A percentile compares a stretch with the other conserved stretches of the same genome.
Conservation (phyloP, 2,797 vertebrate genomes). For the Melanotaenia trifasciata region DNA sequence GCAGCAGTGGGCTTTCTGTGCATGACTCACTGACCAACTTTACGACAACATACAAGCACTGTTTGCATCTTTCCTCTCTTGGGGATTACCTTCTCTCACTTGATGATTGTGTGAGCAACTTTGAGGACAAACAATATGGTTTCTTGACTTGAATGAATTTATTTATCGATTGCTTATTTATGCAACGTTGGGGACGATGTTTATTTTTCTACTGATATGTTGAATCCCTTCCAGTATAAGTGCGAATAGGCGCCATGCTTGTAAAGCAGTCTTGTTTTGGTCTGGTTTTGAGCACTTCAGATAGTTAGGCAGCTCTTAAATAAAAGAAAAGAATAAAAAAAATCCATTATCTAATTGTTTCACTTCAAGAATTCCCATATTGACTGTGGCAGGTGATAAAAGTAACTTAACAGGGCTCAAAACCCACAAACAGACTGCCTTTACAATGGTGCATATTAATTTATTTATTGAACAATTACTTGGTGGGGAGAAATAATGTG, state of each 20-base stretch:
- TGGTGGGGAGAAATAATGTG: slow-evolving; percentile 71
- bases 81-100: slow-evolving; percentile 69
- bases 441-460: slow-evolving; percentile 75
- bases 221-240: slow-evolving; percentile 78
- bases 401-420: slow-evolving; percentile 61
- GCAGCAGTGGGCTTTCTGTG: slow-evolving; percentile 57
- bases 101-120: slow-evolving; percentile 79
- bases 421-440: slow-evolving; percentile 69
- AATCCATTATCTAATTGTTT: slow-evolving; percentile 36
- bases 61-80: slow-evolving; percentile 53
- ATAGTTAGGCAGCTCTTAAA: slow-evolving; percentile 57
- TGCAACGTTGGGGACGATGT: slow-evolving; percentile 86
- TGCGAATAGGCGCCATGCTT: slow-evolving; percentile 72
- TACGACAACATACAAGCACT: slow-evolving; percentile 42
- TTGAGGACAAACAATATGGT: slow-evolving; percentile 60
- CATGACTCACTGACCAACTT: slow-evolving; percentile 69
- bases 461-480: slow-evolving; percentile 85
- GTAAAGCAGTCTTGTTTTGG: slow-evolving; percentile 57
- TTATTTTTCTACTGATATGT: slow-evolving; percentile 88
- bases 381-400: slow-evolving; percentile 9
- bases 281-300: slow-evolving; percentile 70
- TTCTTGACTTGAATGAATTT: slow-evolving; percentile 84
- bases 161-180: slow-evolving; percentile 86
- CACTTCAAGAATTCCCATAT: slow-evolving; percentile 31
- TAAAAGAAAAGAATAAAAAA: slow-evolving; percentile 4